phyloP scores from a whole-genome alignment of 92 coral and sea anemone genomes.

The Epizoanthus rinbou region DNA sequence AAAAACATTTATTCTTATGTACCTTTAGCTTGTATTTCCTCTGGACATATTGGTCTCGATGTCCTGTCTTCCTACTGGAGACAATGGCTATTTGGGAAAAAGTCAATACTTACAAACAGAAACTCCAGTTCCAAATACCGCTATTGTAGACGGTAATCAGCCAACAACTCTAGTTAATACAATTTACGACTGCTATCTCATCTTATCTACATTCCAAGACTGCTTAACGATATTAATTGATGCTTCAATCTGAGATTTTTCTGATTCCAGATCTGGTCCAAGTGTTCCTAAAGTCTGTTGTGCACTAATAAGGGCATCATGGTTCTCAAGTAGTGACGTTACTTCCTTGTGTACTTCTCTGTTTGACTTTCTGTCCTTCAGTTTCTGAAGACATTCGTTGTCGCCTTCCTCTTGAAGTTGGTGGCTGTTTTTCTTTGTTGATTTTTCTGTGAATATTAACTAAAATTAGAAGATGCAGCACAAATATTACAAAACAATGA shows the following conservation, averaged over 20 bases:
- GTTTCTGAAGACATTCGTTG: not conserved
- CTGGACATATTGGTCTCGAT: too few relatives aligned
- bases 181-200: too few relatives aligned
- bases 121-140: too few relatives aligned
- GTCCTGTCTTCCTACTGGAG: too few relatives aligned
- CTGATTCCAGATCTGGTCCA: slow-evolving; percentile 18
- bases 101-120: too few relatives aligned
- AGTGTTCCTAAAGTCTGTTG: slow-evolving; percentile 30
- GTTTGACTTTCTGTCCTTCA: not conserved
- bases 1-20: too few relatives aligned
- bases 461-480: not conserved
- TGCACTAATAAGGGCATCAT: not conserved
- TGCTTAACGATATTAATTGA: slow-evolving; percentile 8
- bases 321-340: slow-evolving; percentile 16
- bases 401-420: slow-evolving; percentile 20
- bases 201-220: slow-evolving; percentile 28
- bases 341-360: slow-evolving; percentile 36
- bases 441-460: slow-evolving; percentile 12
- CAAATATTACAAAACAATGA: too few relatives aligned
- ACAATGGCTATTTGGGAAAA: too few relatives aligned
- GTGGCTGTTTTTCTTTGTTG: not conserved
- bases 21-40: too few relatives aligned
- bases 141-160: too few relatives aligned
- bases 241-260: slow-evolving; percentile 22
- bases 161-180: too few relatives aligned